Evolutionary conservation across 1,140 invertebrate species (phyloP), one percentile per base, ranked within the genome.

Genomic region (Steinernema khuongi): DNA sequence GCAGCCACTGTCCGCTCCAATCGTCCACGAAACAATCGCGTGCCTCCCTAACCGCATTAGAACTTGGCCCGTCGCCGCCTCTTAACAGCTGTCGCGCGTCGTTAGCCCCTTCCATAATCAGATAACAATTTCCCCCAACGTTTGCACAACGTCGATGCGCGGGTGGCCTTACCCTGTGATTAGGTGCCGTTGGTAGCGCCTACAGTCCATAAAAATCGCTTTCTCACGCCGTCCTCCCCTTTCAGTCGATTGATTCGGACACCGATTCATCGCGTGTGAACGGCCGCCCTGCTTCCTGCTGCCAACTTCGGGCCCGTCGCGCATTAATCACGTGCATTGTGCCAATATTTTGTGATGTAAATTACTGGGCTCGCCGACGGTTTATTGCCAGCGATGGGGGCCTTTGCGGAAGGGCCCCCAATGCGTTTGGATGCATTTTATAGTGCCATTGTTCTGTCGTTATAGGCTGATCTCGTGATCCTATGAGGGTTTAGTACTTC

Each of bases 311-410:
- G 26, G 11, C 50, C 4, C 50, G 50, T 60, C 50, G 2, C 14
- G 22, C 50, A 60, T 60, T 60, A 60, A 60, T 60, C 50, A 60
- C 14, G 26, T n/a, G 50, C 22, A 60, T 60, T 60, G 22, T 7
- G 50, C 4, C 50, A 22, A n/a, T 60, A 60, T 60, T 60, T 60
- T 60, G 50, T 60, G 50, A 60, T 60, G 50, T 22, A 60, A 60
- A 60, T 60, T 60, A 22, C 4, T 60, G 50, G 50, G 7, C 19
- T 17, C 50, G 19, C 14, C 50, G 22, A 22, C 22, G 50, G 11
- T 60, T 60, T 60, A 60, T 60, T 60, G 50, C 50, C 50, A 60
- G 50, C 50, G 50, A 7, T 14, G 14, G 50, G 7, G 7, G n/a
- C n/a, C n/a, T n/a, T n/a, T n/a, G n/a, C n/a, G 14, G 36, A 41